These are phyloP conservation scores for Hippocampus comes DNA, from an alignment of 2,113 vertebrate genomes.

Conservation along the genomic window DNA sequence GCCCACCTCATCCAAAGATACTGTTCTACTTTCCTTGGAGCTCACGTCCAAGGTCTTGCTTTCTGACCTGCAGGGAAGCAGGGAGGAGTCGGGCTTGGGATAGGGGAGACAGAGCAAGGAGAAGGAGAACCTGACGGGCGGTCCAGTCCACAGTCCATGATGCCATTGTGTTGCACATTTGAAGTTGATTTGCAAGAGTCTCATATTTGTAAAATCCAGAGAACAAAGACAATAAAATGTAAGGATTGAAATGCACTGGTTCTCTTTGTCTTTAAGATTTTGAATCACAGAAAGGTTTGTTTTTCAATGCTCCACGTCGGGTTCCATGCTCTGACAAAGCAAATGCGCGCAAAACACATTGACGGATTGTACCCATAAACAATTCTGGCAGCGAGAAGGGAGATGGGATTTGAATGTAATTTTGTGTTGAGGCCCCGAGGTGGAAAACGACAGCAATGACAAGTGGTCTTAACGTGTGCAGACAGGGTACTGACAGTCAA, in stretches of 20 bases:
- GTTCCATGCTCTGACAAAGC: not conserved
- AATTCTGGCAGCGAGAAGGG: not conserved
- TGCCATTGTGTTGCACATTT: slow-evolving; percentile 74
- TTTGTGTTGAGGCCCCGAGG: not conserved
- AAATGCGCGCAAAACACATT: not conserved
- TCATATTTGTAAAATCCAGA: slow-evolving; percentile 74
- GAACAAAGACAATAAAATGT: slow-evolving; percentile 69
- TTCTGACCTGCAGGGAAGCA: slow-evolving; percentile 14
- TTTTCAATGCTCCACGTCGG: not conserved
- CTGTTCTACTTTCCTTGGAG: slow-evolving; percentile 37
- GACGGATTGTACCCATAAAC: not conserved
- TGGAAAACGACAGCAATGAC: slow-evolving; percentile 7
- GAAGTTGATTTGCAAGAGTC: slow-evolving; percentile 69
- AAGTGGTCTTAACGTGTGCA: slow-evolving; percentile 41
- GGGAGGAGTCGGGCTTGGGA: not conserved
- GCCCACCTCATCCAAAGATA: slow-evolving; percentile 70
- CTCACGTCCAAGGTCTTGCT: slow-evolving; percentile 29
- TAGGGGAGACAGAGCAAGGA: not conserved
- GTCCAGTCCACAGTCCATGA: slow-evolving; percentile 55
- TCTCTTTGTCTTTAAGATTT: not conserved
- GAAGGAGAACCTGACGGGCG: slow-evolving; percentile 14
- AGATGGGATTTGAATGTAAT: not conserved
- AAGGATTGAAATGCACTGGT: slow-evolving; percentile 47
- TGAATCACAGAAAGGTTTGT: not conserved
- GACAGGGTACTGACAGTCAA: slow-evolving; percentile 34